Base-by-base conservation (phyloP, 2,797 vertebrate species). In the Gobionotothen gibberifrons region DNA sequence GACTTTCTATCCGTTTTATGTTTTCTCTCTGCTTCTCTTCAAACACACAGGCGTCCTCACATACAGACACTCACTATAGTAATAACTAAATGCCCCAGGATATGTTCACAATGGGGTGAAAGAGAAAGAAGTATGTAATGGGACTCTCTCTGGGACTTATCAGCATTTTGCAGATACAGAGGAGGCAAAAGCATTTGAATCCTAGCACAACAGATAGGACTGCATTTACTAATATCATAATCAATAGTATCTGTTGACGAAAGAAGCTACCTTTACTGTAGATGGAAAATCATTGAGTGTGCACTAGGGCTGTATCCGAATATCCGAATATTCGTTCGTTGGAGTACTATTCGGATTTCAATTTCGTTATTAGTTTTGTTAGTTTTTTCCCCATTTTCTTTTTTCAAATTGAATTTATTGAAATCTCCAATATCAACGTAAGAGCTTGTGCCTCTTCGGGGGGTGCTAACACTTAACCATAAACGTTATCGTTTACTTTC, bases 81-180 rank as follows among this genome's bases (percentile, higher is more conserved):
- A 83, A 85, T 84, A 86, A 73, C 62, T 61, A 64, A 71, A 86
- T 70, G 72, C 87, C 76, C 72, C 1, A 9, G 72, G 84, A 76
- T 90, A 63, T 80, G 79, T 86, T 86, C 81, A 83, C 59, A 49
- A 77, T 64, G 51, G 63, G 56, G 21, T 64, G 29, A 32, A 58
- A 67, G 57, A 73, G 67, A 80, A 54, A 66, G 36, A 72, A 52
- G 62, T 63, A 55, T 81, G 76, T 85, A 79, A 86, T 83, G 71
- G 67, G 67, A 84, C 76, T 65, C 78, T 88, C 87, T 81, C 81
- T 72, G 54, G 72, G 76, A 91, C 84, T 92, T 93, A 94, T 94
- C 92, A 87, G 87, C 59, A 53, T 84, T 89, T 89, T 86, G 88
- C 89, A 93, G 89, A 83, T 64, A 84, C 74, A 82, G 36, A 76